Conservation (phyloP, 2,797 vertebrate genomes). For the Psittacula derbiana region DNA sequence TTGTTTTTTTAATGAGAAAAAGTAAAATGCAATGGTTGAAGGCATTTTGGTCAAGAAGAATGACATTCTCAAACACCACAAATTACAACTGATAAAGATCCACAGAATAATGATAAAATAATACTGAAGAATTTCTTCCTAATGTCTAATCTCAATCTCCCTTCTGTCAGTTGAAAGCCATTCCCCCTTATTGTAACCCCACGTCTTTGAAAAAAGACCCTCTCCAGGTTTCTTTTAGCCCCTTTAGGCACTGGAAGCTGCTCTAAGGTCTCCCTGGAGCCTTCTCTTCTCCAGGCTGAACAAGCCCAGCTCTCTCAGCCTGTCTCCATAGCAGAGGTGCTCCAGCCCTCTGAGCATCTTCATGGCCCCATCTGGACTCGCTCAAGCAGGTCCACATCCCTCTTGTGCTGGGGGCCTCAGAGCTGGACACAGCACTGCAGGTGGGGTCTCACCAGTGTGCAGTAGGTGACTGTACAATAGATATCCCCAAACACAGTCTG, state of each 20-base stretch:
- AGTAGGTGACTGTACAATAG: neutral
- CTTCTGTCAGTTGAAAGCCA: neutral
- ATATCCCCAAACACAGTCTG: neutral
- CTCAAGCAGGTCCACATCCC: no score
- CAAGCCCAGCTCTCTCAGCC: no score
- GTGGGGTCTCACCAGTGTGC: neutral
- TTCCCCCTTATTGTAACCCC: neutral
- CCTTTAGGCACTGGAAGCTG: no score
- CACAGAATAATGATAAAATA: neutral
- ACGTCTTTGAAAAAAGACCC: neutral
- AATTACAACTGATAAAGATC: neutral
- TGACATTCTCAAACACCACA: neutral
- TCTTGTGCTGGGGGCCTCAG: no score
- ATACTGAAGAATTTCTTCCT: neutral
- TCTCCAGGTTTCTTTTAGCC: no score
- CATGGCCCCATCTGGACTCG: no score
- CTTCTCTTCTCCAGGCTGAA: no score
- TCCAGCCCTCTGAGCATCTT: no score
- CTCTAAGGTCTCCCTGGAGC: no score
- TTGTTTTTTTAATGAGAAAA: neutral
- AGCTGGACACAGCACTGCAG: no score
- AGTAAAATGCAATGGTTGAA: neutral
- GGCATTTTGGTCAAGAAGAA: neutral
- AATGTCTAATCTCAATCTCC: neutral
- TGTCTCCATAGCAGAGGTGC: no score